Conservation (phyloP, 1,140 invertebrate genomes). For the Prorops nasuta region DNA sequence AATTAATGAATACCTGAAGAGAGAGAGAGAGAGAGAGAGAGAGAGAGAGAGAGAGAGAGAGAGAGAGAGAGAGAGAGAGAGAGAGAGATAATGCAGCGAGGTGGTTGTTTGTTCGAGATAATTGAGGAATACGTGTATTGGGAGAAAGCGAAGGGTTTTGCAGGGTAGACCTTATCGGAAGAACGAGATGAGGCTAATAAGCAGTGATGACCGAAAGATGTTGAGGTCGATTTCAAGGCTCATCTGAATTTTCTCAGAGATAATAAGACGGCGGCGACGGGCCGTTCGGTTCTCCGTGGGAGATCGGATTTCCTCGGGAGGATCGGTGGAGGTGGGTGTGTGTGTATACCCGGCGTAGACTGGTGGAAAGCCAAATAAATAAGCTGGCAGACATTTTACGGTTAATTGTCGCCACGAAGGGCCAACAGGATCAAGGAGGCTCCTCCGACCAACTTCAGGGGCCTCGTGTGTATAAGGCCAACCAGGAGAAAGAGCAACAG, state of each 20-base stretch:
- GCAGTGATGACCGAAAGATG: too few relatives aligned
- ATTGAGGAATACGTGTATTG: too few relatives aligned
- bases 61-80: too few relatives aligned
- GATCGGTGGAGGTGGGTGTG: neutral
- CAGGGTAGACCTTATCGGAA: too few relatives aligned
- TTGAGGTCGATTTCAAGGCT: too few relatives aligned
- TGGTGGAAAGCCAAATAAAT: constrained; percentile 36
- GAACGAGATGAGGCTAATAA: too few relatives aligned
- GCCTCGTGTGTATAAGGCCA: constrained; percentile 12
- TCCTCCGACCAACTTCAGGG: constrained; percentile 17
- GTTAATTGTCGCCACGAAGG: constrained; percentile 44
- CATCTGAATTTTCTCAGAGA: neutral
- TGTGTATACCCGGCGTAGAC: constrained; percentile 7
- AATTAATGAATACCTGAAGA: too few relatives aligned
- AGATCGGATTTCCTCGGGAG: neutral
- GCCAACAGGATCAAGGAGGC: constrained; percentile 22
- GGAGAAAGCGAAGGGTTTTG: too few relatives aligned
- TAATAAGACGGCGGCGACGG: neutral
- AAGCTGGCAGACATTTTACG: constrained; percentile 37
- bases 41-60: too few relatives aligned
- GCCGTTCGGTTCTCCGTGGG: constrained; percentile 8
- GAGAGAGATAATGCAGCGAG: too few relatives aligned
- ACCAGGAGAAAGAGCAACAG: constrained; percentile 12
- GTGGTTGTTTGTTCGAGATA: too few relatives aligned
- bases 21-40: too few relatives aligned